These are phyloP conservation scores for Tenodera sinensis DNA, from an alignment of 2,888 invertebrate genomes.

Conservation along the genomic window DNA sequence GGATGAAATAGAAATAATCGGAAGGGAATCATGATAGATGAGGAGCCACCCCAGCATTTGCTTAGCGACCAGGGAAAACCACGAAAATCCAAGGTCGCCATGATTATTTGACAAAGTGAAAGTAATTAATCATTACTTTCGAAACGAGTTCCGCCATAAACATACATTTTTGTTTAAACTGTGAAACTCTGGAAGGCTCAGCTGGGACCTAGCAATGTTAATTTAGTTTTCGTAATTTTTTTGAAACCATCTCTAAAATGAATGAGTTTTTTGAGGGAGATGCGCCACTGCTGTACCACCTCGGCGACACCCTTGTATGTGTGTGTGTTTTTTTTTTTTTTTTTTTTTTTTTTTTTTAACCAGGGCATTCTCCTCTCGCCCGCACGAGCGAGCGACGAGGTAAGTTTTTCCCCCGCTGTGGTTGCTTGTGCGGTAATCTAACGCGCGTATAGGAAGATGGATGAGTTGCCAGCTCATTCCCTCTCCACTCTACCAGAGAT, in stretches of 20 bases:
- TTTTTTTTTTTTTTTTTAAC: not conserved
- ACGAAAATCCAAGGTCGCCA: too few relatives aligned
- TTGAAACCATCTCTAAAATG: not conserved
- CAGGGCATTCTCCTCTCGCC: not conserved
- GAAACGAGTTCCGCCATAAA: not conserved
- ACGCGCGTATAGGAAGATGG: not conserved
- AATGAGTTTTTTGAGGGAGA: not conserved
- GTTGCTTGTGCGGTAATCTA: not conserved
- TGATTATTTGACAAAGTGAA: too few relatives aligned
- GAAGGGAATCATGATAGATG: too few relatives aligned
- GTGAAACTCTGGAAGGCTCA: not conserved
- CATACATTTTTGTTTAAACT: not conserved
- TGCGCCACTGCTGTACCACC: not conserved
- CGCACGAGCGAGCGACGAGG: not conserved
- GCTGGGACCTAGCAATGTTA: not conserved
- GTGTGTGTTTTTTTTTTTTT: too few relatives aligned
- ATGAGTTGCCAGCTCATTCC: not conserved
- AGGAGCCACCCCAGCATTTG: too few relatives aligned
- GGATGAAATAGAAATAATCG: too few relatives aligned
- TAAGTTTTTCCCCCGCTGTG: not conserved
- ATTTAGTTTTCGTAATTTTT: not conserved
- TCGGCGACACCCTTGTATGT: not conserved
- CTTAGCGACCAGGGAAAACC: too few relatives aligned
- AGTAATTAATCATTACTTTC: not conserved
- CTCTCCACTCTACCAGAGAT: not conserved